Conservation (phyloP, 2,113 vertebrate species). For the Cheilinus undulatus region DNA sequence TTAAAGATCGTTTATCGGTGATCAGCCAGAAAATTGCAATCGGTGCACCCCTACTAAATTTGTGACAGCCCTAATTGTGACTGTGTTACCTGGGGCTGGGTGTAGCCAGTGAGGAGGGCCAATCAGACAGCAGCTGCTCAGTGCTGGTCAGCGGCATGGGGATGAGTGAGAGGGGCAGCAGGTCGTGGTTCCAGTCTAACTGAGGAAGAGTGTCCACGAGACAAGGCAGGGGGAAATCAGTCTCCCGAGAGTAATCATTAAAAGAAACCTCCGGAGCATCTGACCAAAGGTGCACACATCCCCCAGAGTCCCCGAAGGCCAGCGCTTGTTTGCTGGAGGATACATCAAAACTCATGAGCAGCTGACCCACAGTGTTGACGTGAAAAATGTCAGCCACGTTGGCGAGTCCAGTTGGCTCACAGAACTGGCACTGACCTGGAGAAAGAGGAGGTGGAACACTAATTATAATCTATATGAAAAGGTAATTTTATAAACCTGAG, state of each 20-base stretch:
- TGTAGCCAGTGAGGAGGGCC: constrained; percentile 86
- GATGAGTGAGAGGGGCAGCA: constrained; percentile 93
- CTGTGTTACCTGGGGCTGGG: constrained; percentile 89
- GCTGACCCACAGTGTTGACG: constrained; percentile 94
- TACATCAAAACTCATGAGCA: constrained; percentile 97
- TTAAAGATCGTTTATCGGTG: no score
- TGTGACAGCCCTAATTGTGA: neutral
- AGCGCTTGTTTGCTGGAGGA: constrained; percentile 95
- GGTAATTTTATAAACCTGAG: neutral
- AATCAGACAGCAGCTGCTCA: constrained; percentile 92
- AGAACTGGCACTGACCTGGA: constrained; percentile 97
- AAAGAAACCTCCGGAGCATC: constrained; percentile 92
- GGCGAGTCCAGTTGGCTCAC: constrained; percentile 96
- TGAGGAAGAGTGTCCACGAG: constrained; percentile 93
- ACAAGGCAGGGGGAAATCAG: constrained; percentile 94
- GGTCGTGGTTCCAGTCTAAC: constrained; percentile 96
- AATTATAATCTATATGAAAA: neutral
- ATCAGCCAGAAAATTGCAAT: no score
- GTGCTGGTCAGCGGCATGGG: constrained; percentile 91
- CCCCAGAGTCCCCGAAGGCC: constrained; percentile 96
- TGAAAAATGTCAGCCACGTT: constrained; percentile 95
- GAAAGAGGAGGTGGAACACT: neutral
- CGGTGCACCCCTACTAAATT: no score
- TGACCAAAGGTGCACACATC: constrained; percentile 95
- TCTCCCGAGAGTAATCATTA: constrained; percentile 95